Evolutionary conservation across 2,113 vertebrate species (phyloP).

Genomic region (Chaetodon auriga): DNA sequence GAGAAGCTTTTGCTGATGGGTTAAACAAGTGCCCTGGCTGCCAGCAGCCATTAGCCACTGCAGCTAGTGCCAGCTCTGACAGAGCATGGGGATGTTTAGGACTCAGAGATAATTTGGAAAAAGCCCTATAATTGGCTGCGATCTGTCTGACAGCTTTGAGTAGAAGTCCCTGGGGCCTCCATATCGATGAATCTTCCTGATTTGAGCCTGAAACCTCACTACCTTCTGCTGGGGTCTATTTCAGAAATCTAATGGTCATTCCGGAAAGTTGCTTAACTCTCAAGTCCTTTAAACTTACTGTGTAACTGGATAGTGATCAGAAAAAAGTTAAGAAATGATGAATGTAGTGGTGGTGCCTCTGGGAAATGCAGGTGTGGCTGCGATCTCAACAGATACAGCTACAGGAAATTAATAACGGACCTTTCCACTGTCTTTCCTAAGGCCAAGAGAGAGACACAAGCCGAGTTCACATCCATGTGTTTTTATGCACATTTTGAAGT

Average conservation of each 20-base stretch:
- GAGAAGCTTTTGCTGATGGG: slow-evolving; percentile 58
- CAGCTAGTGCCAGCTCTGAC: slow-evolving; percentile 55
- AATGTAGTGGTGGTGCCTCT: background rate
- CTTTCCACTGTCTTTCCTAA: background rate
- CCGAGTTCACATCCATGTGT: too few species aligned
- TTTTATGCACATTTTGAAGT: too few species aligned
- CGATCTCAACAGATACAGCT: slow-evolving; percentile 18
- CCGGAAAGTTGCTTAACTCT: slow-evolving; percentile 19
- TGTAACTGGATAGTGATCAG: background rate
- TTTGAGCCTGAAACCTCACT: slow-evolving; percentile 34
- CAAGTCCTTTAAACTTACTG: slow-evolving; percentile 23
- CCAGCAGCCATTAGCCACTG: slow-evolving; percentile 68
- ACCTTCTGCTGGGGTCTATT: slow-evolving; percentile 25
- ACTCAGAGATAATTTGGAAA: slow-evolving; percentile 69
- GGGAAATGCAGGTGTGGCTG: background rate
- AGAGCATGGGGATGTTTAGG: slow-evolving; percentile 57
- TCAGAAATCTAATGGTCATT: slow-evolving; percentile 24
- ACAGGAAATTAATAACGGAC: background rate
- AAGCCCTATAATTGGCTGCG: slow-evolving; percentile 70
- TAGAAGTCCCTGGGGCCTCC: slow-evolving; percentile 29
- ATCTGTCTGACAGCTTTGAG: slow-evolving; percentile 63
- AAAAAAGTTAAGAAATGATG: background rate
- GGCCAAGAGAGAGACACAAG: background rate
- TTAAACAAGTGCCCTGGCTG: slow-evolving; percentile 65
- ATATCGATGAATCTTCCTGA: slow-evolving; percentile 62